Conservation (phyloP, 2,888 invertebrate species). For the Agrilus mali region DNA sequence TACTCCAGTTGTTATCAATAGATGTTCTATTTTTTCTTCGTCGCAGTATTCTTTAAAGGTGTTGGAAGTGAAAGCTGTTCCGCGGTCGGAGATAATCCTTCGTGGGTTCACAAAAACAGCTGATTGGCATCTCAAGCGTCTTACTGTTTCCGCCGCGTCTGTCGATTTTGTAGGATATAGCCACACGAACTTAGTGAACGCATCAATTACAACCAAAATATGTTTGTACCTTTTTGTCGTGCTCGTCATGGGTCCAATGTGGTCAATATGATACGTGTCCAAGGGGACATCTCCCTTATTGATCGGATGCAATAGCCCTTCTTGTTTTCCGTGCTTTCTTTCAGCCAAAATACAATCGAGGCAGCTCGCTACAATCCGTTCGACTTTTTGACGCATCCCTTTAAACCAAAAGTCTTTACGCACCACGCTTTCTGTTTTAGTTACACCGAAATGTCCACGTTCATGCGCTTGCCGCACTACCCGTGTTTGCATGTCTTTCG, state of each 20-base stretch:
- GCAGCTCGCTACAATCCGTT: neutral
- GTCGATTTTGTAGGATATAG: conserved; percentile 15
- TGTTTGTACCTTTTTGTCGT: conserved; percentile 11
- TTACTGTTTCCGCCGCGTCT: conserved; percentile 11
- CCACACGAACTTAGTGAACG: conserved; percentile 19
- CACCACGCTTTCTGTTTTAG: conserved; percentile 11
- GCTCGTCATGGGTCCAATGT: conserved; percentile 7
- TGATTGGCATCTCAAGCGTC: conserved; percentile 15
- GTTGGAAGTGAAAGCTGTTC: conserved; percentile 13
- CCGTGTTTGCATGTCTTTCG: conserved; percentile 19
- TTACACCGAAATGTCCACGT: conserved; percentile 18
- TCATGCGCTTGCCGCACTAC: conserved; percentile 19
- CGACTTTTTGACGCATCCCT: too few species aligned
- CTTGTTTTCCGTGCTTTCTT: neutral
- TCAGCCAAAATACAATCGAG: neutral
- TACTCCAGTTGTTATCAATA: too few species aligned
- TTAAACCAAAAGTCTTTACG: neutral
- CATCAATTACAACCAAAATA: conserved; percentile 19
- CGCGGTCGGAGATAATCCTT: conserved; percentile 15
- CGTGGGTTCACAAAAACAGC: conserved; percentile 14
- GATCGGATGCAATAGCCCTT: neutral
- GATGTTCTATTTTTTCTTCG: too few species aligned
- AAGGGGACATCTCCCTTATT: neutral
- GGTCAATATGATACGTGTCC: neutral
- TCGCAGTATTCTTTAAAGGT: conserved; percentile 11